Conservation (phyloP, 1,140 invertebrate genomes). For the Calycopis cecrops region DNA sequence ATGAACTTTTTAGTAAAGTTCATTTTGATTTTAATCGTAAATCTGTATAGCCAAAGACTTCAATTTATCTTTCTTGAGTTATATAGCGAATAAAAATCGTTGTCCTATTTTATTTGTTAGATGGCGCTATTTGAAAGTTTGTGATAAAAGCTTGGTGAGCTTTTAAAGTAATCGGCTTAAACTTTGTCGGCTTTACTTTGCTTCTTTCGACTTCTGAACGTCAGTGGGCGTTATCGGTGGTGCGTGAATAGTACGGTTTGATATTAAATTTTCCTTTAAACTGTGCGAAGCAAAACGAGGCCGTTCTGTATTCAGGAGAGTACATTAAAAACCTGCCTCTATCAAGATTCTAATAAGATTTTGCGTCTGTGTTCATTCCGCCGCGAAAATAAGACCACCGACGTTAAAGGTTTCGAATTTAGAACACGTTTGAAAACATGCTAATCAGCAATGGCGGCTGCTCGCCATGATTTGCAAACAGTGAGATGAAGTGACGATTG, state of each 20-base stretch:
- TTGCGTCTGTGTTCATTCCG: background rate
- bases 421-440: slow-evolving; percentile 49
- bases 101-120: slow-evolving; percentile 17
- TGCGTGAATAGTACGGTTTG: slow-evolving; percentile 25
- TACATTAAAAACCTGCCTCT: background rate
- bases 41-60: no score
- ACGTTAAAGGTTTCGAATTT: slow-evolving; percentile 41
- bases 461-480: slow-evolving; percentile 64
- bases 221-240: slow-evolving; percentile 20
- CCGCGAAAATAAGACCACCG: slow-evolving; percentile 28
- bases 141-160: slow-evolving; percentile 29
- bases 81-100: background rate
- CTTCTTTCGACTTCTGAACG: slow-evolving; percentile 25
- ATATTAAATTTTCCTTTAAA: slow-evolving; percentile 15
- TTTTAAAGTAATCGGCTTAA: slow-evolving; percentile 40
- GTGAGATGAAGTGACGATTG: slow-evolving; percentile 52
- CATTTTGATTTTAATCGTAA: no score
- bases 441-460: slow-evolving; percentile 50
- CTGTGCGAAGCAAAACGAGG: background rate
- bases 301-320: background rate
- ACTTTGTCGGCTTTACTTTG: slow-evolving; percentile 26
- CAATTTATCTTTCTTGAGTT: no score
- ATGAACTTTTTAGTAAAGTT: no score
- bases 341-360: slow-evolving; percentile 1
- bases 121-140: slow-evolving; percentile 32